Conservation (phyloP, 1,140 invertebrate species). For the Atta cephalotes region DNA sequence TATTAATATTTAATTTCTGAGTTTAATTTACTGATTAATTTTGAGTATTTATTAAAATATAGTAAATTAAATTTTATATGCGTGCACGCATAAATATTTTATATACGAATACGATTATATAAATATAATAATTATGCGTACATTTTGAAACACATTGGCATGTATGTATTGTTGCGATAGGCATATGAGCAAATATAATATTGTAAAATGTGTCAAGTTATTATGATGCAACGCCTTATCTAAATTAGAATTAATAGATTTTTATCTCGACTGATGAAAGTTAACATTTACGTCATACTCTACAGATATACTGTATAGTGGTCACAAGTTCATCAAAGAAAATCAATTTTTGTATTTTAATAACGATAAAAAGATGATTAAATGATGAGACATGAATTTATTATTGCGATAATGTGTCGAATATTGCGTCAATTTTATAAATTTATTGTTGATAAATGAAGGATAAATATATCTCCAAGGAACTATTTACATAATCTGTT, state of each 20-base stretch:
- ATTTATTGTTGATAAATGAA: neutral
- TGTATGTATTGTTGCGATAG: constrained; percentile 13
- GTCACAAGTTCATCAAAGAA: neutral
- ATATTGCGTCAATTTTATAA: neutral
- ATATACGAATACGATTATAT: constrained; percentile 70
- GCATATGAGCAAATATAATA: constrained; percentile 62
- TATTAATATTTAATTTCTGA: neutral
- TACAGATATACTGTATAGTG: neutral
- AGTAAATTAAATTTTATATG: neutral
- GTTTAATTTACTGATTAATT: neutral
- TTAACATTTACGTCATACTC: neutral
- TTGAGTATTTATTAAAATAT: neutral
- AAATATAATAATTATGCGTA: neutral
- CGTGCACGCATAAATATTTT: constrained; percentile 44
- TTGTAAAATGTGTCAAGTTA: neutral
- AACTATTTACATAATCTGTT: neutral
- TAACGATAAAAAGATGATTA: neutral
- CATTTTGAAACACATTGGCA: neutral
- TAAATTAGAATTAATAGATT: neutral
- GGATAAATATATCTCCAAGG: neutral
- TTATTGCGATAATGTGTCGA: neutral
- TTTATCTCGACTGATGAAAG: neutral
- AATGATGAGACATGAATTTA: neutral
- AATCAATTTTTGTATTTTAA: neutral
- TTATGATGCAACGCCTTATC: neutral